A percentile compares a stretch with the other conserved stretches of the same genome.
These are phyloP conservation scores for Rhagonycha fulva DNA, from an alignment of 2,888 invertebrate genomes.

Conservation along the genomic window DNA sequence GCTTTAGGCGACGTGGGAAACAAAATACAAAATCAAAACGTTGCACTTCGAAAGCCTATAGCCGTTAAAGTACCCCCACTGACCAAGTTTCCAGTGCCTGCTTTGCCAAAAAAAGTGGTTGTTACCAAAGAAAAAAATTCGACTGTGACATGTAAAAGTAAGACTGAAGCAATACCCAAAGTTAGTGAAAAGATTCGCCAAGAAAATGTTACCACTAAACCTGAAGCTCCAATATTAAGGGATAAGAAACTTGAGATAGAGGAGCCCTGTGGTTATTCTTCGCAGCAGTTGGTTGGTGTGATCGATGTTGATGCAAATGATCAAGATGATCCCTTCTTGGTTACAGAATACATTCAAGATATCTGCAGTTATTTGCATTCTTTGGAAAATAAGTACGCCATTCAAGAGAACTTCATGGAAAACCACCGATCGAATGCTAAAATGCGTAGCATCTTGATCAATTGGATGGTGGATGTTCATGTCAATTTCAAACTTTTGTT, in stretches of 20 bases:
- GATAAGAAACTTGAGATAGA: background rate
- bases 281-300: slow-evolving; percentile 19
- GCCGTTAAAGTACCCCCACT: background rate
- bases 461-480: slow-evolving; percentile 95
- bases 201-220: slow-evolving; percentile 1
- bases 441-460: slow-evolving; percentile 88
- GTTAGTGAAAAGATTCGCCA: slow-evolving; percentile 2
- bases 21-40: slow-evolving; percentile 24
- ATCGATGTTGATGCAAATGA: slow-evolving; percentile 54
- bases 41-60: background rate
- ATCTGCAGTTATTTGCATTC: slow-evolving; percentile 83
- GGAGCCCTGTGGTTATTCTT: slow-evolving; percentile 19
- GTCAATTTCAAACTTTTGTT: slow-evolving; percentile 80
- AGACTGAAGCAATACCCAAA: slow-evolving; percentile 24
- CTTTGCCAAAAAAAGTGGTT: background rate
- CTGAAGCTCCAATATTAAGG: background rate
- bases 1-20: slow-evolving; percentile 44
- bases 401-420: slow-evolving; percentile 66
- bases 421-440: slow-evolving; percentile 72
- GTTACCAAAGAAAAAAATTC: slow-evolving; percentile 1
- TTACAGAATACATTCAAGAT: slow-evolving; percentile 85
- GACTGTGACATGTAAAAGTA: slow-evolving; percentile 4
- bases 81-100: background rate
- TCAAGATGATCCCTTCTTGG: slow-evolving; percentile 74
- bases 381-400: slow-evolving; percentile 71